Evolutionary conservation across 2,797 vertebrate species (phyloP).

Genomic region (Champsocephalus esox): DNA sequence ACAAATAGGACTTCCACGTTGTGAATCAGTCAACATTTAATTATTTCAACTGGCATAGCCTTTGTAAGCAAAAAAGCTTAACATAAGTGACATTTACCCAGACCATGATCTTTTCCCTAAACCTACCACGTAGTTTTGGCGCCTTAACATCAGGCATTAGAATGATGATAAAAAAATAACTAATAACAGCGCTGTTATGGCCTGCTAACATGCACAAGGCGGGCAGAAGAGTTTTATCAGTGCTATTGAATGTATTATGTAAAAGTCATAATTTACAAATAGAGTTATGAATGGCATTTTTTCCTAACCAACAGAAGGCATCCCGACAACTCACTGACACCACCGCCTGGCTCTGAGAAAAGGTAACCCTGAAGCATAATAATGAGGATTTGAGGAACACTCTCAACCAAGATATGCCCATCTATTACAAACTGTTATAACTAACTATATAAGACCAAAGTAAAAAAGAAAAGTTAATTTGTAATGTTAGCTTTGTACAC

Average conservation of each 20-base stretch:
- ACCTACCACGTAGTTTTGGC: no score
- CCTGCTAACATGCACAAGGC: no score
- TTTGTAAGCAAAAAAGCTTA: no score
- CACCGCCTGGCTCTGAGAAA: constrained; percentile 66
- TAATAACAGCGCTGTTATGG: no score
- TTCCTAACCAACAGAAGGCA: constrained; percentile 26
- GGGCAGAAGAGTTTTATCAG: not conserved
- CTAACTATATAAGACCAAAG: not conserved
- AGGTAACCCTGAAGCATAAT: constrained; percentile 25
- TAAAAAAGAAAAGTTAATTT: not conserved
- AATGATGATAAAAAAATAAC: no score
- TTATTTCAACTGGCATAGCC: no score
- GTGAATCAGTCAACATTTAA: no score
- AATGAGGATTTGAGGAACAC: not conserved
- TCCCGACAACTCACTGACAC: not conserved
- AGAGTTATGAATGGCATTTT: not conserved
- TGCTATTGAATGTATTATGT: not conserved
- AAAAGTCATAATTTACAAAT: not conserved
- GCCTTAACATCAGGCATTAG: no score
- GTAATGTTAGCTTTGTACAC: no score
- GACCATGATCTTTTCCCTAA: no score
- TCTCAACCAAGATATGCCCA: accelerated
- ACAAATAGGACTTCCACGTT: no score
- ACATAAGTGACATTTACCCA: no score
- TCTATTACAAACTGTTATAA: not conserved